A percentile compares a stretch with the other conserved stretches of the same genome.
Evolutionary conservation across 2,113 vertebrate species (phyloP).

Genomic region (Saccopteryx bilineata): DNA sequence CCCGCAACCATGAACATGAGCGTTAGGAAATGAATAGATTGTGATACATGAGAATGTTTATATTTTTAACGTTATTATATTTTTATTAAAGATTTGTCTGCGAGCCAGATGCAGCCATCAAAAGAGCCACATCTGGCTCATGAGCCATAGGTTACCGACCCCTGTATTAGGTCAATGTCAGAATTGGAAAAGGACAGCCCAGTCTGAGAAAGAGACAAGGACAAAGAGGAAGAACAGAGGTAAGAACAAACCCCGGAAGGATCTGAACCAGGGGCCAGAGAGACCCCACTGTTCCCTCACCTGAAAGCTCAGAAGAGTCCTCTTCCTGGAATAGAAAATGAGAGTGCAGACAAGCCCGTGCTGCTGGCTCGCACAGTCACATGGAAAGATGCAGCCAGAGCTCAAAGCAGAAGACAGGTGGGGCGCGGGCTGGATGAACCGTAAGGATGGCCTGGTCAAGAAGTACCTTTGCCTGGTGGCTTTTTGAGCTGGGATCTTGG

Average conservation of each 20-base stretch:
- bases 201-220: neutral
- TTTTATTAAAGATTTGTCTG: too few relatives aligned
- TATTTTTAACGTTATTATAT: too few relatives aligned
- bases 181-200: neutral
- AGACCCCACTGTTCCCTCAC: neutral
- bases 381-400: neutral
- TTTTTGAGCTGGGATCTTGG: neutral
- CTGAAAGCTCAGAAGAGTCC: neutral
- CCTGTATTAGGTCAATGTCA: neutral
- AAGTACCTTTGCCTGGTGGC: neutral
- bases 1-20: too few relatives aligned
- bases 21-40: too few relatives aligned
- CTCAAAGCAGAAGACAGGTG: neutral
- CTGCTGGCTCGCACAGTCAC: too few relatives aligned
- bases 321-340: neutral
- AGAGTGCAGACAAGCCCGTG: rapidly evolving
- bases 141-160: too few relatives aligned
- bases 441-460: neutral
- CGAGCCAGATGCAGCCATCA: too few relatives aligned
- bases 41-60: too few relatives aligned
- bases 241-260: neutral
- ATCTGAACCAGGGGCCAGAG: neutral
- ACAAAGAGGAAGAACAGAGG: neutral
- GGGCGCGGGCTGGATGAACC: neutral
- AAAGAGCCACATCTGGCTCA: too few relatives aligned